A percentile compares a stretch with the other conserved stretches of the same genome.
These are phyloP conservation scores for Panagrolaimus sp. DNA, from an alignment of 1,140 invertebrate species.

Conservation along the genomic window DNA sequence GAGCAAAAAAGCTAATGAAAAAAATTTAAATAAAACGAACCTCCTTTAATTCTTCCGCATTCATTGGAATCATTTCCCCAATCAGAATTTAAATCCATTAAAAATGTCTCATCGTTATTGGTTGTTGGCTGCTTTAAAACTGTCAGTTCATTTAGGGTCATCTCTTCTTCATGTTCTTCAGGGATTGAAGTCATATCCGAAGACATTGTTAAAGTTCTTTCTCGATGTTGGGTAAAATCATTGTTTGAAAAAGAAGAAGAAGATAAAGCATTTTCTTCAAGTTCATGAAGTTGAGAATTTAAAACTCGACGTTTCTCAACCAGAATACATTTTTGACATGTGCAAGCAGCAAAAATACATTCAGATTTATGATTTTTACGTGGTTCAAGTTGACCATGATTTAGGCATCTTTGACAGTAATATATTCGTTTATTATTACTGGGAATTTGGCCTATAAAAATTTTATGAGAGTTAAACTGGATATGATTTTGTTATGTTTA, in stretches of 20 bases:
- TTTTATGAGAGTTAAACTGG: too few relatives aligned
- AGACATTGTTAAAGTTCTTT: too few relatives aligned
- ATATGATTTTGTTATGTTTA: too few relatives aligned
- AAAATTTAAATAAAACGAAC: background rate
- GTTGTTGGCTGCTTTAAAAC: too few relatives aligned
- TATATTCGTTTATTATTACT: conserved; percentile 44
- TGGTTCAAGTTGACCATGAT: conserved; percentile 41
- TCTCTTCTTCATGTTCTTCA: too few relatives aligned
- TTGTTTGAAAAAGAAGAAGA: too few relatives aligned
- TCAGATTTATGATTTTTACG: conserved; percentile 50
- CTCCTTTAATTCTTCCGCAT: background rate
- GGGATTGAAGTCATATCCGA: too few relatives aligned
- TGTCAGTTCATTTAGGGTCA: too few relatives aligned
- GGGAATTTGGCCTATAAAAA: conserved; percentile 6
- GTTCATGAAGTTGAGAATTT: conserved; percentile 48
- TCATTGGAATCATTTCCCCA: background rate
- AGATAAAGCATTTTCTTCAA: conserved; percentile 32
- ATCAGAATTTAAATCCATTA: background rate
- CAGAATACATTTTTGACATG: conserved; percentile 46
- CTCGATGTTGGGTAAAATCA: too few relatives aligned
- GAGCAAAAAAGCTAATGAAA: too few relatives aligned
- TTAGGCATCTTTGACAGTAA: conserved; percentile 51
- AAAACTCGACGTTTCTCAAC: conserved; percentile 48
- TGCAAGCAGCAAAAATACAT: conserved; percentile 39
- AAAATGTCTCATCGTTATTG: too few relatives aligned